These are phyloP conservation scores for Smutsia gigantea DNA, from an alignment of 2,797 vertebrate species.

Conservation along the genomic window DNA sequence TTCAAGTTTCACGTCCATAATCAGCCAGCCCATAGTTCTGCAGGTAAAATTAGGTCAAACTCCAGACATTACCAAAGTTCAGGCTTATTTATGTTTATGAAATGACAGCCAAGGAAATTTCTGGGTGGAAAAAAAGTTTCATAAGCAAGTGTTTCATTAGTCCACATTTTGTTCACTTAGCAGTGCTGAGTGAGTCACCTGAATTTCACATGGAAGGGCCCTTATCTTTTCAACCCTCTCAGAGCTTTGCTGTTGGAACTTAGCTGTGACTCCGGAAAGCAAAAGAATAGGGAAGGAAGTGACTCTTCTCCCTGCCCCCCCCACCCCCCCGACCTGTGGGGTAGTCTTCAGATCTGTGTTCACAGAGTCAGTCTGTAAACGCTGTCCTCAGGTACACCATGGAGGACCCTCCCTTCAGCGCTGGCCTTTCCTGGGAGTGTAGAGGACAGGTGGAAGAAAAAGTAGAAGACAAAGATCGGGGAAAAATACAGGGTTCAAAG, in stretches of 20 bases:
- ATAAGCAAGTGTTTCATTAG: background rate
- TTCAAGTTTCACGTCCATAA: slow-evolving; percentile 50
- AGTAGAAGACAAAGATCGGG: background rate
- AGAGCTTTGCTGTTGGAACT: background rate
- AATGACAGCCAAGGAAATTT: slow-evolving; percentile 48
- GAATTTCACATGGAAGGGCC: background rate
- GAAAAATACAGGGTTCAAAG: slow-evolving; percentile 19
- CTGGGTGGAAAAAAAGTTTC: slow-evolving; percentile 16
- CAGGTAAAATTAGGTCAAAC: slow-evolving; percentile 57
- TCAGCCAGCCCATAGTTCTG: slow-evolving; percentile 27
- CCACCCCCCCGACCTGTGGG: background rate
- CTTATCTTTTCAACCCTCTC: slow-evolving; percentile 13
- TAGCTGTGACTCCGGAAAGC: background rate
- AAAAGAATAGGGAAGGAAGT: background rate
- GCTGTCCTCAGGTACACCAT: background rate
- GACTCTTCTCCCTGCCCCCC: background rate
- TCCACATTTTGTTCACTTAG: slow-evolving; percentile 35
- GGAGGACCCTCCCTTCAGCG: background rate
- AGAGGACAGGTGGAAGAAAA: background rate
- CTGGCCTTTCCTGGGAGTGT: background rate
- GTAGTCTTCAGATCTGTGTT: background rate
- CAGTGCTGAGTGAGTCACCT: background rate
- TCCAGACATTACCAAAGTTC: slow-evolving; percentile 53
- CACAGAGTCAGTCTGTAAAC: background rate
- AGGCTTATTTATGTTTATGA: slow-evolving; percentile 54